Evolutionary conservation across 2,888 invertebrate species (phyloP), one percentile per base, ranked within the genome.

Genomic region (Mesochorus sp.): DNA sequence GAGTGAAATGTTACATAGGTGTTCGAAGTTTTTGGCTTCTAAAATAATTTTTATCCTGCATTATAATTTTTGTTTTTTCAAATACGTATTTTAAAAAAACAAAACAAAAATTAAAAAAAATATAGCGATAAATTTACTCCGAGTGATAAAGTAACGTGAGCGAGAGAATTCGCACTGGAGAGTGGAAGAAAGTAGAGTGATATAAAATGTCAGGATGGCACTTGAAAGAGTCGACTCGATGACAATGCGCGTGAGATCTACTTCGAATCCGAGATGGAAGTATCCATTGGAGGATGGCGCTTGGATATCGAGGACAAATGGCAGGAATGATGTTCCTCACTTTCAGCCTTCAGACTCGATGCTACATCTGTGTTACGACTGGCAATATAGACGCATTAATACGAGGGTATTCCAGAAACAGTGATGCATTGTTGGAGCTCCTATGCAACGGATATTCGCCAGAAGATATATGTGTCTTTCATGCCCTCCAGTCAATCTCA

Each of bases 401-500:
- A 12, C 10, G 44, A 8, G 17, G 5, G 4, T n/a, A 34, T 28
- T 34, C 19, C 34, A 31, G 19, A 24, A 19, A 59, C 42, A 39
- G 26, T 26, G 14, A 5, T 6, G 19, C 5, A 44, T 44, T 44
- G 19, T 44, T 62, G 17, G 31, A 47, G 47, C 10, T 34, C 19
- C 24, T 10, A 19, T 24, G 21, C 21, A 59, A 57, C 37, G 39
- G 3, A 34, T 28, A 28, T 39, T 12, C 39, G 12, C 26, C 28
- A 12, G 26, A 26, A 51, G 12, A 51, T 21, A 12, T 26, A 31
- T 57, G 34, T 68, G n/a, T n/a, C n/a, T n/a, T 34, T 47, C 34
- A 47, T 47, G 47, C 12, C 21, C 47, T 57, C 34, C 68, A 68
- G 47, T 57, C 57, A 47, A 47, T 57, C 57, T 24, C 47, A 44